phyloP scores from a whole-genome alignment of 2,113 vertebrate genomes.

The Carassius gibelio region DNA sequence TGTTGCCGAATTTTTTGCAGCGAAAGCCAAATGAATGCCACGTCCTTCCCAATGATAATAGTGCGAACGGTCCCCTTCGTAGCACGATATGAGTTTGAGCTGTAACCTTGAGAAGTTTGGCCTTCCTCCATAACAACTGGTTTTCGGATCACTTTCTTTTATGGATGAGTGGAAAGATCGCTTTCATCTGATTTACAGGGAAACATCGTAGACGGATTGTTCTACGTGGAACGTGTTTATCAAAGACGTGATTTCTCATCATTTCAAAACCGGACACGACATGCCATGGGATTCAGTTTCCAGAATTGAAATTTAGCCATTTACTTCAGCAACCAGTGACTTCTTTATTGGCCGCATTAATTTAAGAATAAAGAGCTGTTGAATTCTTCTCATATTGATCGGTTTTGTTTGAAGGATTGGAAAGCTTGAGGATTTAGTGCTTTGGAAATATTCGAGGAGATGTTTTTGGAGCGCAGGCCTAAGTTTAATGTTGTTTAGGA shows the following conservation, averaged over 20 bases:
- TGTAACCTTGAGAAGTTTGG: slow-evolving; percentile 61
- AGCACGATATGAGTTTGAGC: slow-evolving; percentile 35
- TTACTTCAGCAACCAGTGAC: background rate
- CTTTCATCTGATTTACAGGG: slow-evolving; percentile 53
- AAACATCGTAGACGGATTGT: slow-evolving; percentile 45
- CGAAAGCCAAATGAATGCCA: slow-evolving; percentile 62
- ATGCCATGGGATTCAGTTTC: slow-evolving; percentile 17
- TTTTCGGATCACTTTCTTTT: slow-evolving; percentile 51
- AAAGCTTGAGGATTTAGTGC: slow-evolving; percentile 23
- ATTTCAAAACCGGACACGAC: slow-evolving; percentile 25
- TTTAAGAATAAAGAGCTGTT: slow-evolving; percentile 13
- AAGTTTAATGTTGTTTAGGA: slow-evolving; percentile 25
- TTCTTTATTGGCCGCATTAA: slow-evolving; percentile 21
- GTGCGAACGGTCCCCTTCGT: slow-evolving; percentile 49
- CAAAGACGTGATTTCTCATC: slow-evolving; percentile 20
- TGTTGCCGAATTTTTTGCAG: background rate
- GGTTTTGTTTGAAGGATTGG: slow-evolving; percentile 14
- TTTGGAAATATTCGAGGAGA: background rate
- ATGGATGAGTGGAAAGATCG: slow-evolving; percentile 12
- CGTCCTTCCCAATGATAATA: slow-evolving; percentile 62
- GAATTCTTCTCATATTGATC: background rate
- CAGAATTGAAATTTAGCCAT: background rate
- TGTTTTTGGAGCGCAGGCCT: slow-evolving; percentile 15
- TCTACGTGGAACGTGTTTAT: slow-evolving; percentile 45
- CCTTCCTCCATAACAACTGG: slow-evolving; percentile 53